Percentiles rank a stretch among this genome's conserved stretches.
phyloP scores from a whole-genome alignment of 1,140 invertebrate species.

The Cotesia vestalis region DNA sequence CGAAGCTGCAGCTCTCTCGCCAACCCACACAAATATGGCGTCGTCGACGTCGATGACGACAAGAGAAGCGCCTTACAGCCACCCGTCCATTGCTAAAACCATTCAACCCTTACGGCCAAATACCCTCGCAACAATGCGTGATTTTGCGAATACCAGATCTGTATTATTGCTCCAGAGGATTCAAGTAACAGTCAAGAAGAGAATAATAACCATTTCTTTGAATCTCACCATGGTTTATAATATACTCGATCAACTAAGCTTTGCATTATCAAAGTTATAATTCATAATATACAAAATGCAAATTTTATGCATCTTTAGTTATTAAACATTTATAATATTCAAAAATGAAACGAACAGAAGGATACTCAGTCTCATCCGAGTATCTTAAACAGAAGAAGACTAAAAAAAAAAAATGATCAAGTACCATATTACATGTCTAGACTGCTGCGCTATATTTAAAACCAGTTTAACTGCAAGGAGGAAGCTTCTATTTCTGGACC shows the following conservation, averaged over 20 bases:
- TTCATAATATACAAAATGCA: neutral
- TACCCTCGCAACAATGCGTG: slow-evolving; percentile 36
- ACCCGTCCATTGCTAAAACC: slow-evolving; percentile 29
- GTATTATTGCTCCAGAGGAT: slow-evolving; percentile 36
- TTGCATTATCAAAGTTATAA: neutral
- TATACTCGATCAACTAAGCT: neutral
- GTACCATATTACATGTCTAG: neutral
- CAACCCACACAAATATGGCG: slow-evolving; percentile 31
- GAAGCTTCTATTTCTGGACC: slow-evolving; percentile 45
- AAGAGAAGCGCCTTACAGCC: slow-evolving; percentile 28
- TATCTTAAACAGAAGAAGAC: too few species aligned
- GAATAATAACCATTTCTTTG: slow-evolving; percentile 25
- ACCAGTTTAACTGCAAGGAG: slow-evolving; percentile 42
- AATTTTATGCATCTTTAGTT: neutral
- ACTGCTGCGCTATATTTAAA: slow-evolving; percentile 22
- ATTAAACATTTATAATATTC: neutral
- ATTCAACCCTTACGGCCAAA: slow-evolving; percentile 41
- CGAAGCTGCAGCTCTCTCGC: slow-evolving; percentile 10
- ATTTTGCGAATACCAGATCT: slow-evolving; percentile 32
- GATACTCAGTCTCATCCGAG: too few species aligned
- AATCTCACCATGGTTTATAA: slow-evolving; percentile 4
- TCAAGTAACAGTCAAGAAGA: slow-evolving; percentile 34
- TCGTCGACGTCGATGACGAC: slow-evolving; percentile 19
- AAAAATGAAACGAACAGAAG: too few species aligned
- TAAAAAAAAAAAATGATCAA: too few species aligned